Evolutionary conservation across 2,113 vertebrate species (phyloP), one percentile per base, ranked within the genome.

Genomic region (Cromileptes altivelis): DNA sequence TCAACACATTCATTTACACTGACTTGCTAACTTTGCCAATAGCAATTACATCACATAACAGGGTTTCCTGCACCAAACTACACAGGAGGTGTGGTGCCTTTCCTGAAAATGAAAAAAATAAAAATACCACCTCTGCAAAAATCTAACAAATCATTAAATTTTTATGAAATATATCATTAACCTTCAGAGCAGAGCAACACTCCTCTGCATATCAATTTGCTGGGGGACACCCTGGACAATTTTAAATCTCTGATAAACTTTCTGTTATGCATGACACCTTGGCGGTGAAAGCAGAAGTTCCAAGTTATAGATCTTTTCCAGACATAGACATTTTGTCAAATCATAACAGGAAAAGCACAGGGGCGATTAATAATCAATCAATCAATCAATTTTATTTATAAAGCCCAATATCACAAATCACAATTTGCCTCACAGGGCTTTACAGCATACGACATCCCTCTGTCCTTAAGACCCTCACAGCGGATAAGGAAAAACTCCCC

Each of bases 131-230:
- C 27, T 15, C 25, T 0, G 1, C 23, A 23, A 68, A 47, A 27
- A 56, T 53, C 49, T 47, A 77, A 67, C 37, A 33, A 58, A 58
- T 57, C 40, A 61, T 70, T 60, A 19, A 25, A 52, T 21, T 25
- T 61, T 42, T 42, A 30, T 70, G 42, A 69, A 78, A 60, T 60
- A 23, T 25, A 30, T 70, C 7, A 53, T 79, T 52, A 70, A 61
- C 55, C 45, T 42, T 53, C n/a, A 55, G 50, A 33, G 23, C 25
- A 30, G 13, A 57, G 69, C 9, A 49, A 33, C 58, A 53, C 23
- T 61, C 5, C 4, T 61, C 30, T 2, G 7, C 18, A 42, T 10
- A n/a, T 45, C 47, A 23, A 18, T 18, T 42, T 52, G 30, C 21
- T 56, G 7, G 37, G 2, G 4, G 2, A 55, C 62, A 55, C 7